Conservation (phyloP, 2,113 vertebrate species). For the Erpornis zantholeuca region DNA sequence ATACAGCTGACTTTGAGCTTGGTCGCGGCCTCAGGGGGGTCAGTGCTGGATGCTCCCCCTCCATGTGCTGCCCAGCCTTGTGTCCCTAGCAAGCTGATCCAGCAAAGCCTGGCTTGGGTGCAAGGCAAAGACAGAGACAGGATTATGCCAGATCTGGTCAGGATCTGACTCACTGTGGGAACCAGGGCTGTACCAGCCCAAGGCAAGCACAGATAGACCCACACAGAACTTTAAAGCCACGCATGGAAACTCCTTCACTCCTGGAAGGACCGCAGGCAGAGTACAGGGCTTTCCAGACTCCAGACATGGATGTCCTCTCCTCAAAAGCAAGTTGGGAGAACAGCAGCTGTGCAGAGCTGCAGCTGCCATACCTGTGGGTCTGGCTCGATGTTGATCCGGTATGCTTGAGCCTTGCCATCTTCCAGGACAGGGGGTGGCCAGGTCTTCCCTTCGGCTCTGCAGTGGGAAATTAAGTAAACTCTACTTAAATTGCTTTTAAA, state of each 20-base stretch:
- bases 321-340: neutral
- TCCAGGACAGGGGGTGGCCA: constrained; percentile 82
- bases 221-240: neutral
- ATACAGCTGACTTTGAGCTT: neutral
- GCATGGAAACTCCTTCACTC: neutral
- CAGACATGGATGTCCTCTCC: neutral
- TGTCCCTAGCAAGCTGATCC: neutral
- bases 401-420: constrained; percentile 86
- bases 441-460: constrained; percentile 82
- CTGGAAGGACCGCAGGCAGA: neutral
- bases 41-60: neutral
- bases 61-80: fast-evolving
- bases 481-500: neutral
- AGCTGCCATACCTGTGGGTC: constrained; percentile 82
- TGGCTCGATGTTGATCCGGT: constrained; percentile 75
- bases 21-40: fast-evolving
- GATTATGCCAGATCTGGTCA: neutral
- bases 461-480: neutral
- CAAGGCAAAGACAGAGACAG: neutral
- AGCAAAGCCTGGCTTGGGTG: neutral
- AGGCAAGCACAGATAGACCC: neutral
- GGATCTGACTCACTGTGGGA: neutral
- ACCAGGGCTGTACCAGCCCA: neutral
- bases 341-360: neutral
- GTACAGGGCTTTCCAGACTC: neutral